phyloP scores from a whole-genome alignment of 2,113 vertebrate species.

The Petroica traversi region DNA sequence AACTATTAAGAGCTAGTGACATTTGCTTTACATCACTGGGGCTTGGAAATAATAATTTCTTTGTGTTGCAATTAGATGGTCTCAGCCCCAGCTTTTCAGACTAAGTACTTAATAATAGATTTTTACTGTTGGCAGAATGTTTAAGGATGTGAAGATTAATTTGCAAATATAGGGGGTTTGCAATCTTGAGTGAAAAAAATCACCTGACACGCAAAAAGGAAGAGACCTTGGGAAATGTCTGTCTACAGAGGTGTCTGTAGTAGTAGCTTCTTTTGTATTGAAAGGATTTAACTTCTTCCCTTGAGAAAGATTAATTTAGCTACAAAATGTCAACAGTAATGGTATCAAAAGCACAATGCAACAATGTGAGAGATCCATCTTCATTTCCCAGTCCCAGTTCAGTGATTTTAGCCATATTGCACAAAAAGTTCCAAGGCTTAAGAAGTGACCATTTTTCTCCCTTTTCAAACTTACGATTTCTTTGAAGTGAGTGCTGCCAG shows the following conservation, averaged over 20 bases:
- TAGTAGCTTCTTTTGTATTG: not conserved
- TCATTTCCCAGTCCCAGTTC: not conserved
- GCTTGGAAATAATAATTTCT: not conserved
- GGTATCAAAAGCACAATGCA: not conserved
- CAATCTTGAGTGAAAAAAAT: not conserved
- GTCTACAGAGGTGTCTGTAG: not conserved
- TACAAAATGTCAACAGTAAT: not conserved
- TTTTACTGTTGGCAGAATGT: not conserved
- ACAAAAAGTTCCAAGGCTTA: not conserved
- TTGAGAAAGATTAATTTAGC: not conserved
- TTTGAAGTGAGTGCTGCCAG: slow-evolving; percentile 21
- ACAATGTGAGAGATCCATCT: not conserved
- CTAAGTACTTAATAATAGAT: not conserved
- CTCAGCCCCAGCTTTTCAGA: not conserved
- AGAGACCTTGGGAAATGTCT: not conserved
- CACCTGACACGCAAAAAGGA: not conserved
- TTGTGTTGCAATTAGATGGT: not conserved
- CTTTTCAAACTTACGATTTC: not conserved
- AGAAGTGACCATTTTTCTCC: not conserved
- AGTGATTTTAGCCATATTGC: not conserved
- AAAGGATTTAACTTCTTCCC: not conserved
- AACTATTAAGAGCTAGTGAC: not conserved
- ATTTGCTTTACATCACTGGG: not conserved
- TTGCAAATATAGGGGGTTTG: not conserved
- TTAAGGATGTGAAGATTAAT: not conserved